Evolutionary conservation across 2,888 invertebrate genomes (phyloP), one percentile per base, ranked within the genome.

Genomic region (Caenorhabditis virilis): DNA sequence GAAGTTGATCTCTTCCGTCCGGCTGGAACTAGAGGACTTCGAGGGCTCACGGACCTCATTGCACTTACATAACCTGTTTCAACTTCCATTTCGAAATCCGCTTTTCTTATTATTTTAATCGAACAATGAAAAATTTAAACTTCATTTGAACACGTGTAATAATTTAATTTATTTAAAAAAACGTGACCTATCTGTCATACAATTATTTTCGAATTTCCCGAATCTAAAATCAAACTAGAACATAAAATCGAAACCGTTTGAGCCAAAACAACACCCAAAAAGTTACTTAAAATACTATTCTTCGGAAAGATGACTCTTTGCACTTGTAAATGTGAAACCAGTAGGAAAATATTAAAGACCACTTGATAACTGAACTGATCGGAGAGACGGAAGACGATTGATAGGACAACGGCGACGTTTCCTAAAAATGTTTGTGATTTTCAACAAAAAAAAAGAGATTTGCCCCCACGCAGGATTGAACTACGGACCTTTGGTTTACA

Each of bases 251-350:
- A 38, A 18, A 38, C 38, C 16, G 20, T 38, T 18, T 38, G 20
- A 4, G 38, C 38, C 7, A 38, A 20, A 18, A 38, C 38, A 7
- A 20, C 20, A 38, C 16, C 38, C 7, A 38, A 20, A 18, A 38
- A 20, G 20, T 38, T 38, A 38, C 20, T 20, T 6, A 38, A 20
- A 38, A 38, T 7, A 20, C 20, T 20, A 38, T 18, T 7, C 18
- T 20, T 7, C 2, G 38, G 38, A 23, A 42, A 42, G 23, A 23
- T 16, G 76, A 77, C 69, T 69, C 74, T 53, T 46, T 78, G 72
- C 18, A 72, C 66, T 65, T 77, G 81, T 74, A 84, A 76, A 62
- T 83, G 70, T 11, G 81, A 78, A 20, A 83, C 73, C 13, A 82
- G 53, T 11, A 84, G 57, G 57, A 83, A 84, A 35, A 84, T 72